These are phyloP conservation scores for Acanthopagrus latus DNA, from an alignment of 2,797 vertebrate species.

Conservation along the genomic window DNA sequence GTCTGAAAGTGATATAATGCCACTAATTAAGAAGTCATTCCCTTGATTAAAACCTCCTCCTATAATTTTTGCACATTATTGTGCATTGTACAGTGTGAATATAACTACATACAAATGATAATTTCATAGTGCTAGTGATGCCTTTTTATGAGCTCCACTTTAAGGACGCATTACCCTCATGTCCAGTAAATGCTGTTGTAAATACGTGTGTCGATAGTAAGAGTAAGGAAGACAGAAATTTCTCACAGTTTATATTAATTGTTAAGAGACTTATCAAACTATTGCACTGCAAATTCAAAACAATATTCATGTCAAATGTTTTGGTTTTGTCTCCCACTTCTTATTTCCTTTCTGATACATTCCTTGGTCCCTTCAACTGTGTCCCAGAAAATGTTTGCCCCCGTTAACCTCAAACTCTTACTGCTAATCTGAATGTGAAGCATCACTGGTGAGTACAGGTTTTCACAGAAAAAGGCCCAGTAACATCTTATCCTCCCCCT, in stretches of 20 bases:
- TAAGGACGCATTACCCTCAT: background rate
- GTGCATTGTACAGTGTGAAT: background rate
- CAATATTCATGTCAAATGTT: constrained; percentile 33
- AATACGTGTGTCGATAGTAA: constrained; percentile 15
- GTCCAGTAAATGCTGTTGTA: constrained; percentile 23
- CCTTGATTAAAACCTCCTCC: constrained; percentile 10
- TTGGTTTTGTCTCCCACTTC: constrained; percentile 37
- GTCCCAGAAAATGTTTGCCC: constrained; percentile 9
- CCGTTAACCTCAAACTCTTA: constrained; percentile 1
- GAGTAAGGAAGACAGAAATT: constrained; percentile 45
- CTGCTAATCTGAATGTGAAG: background rate
- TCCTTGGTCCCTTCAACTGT: constrained; percentile 52
- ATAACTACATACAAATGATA: background rate
- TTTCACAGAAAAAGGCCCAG: constrained; percentile 48
- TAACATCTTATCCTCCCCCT: constrained; percentile 12
- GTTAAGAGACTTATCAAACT: constrained; percentile 25
- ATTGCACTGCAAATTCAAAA: constrained; percentile 43
- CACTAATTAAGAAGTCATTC: background rate
- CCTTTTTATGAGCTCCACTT: constrained; percentile 28
- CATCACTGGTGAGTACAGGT: constrained; percentile 15
- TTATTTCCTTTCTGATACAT: constrained; percentile 39
- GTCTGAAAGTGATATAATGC: constrained; percentile 19
- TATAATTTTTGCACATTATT: background rate
- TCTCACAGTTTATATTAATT: constrained; percentile 41
- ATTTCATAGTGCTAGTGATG: constrained; percentile 15